phyloP scores from a whole-genome alignment of 2,888 invertebrate genomes.

The Pachymerium ferrugineum region DNA sequence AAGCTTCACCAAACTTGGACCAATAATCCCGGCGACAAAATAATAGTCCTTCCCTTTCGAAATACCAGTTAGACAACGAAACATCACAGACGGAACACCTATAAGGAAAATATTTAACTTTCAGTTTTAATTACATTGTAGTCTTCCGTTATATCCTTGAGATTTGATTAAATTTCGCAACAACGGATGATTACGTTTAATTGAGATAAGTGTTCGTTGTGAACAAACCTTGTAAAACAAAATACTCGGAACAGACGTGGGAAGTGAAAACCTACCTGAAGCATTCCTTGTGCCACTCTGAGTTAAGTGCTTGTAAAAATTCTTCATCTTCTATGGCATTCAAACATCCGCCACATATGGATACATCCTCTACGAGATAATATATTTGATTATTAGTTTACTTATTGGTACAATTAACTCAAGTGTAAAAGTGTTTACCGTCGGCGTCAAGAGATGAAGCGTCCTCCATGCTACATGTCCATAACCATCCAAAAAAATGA shows the following conservation, averaged over 20 bases:
- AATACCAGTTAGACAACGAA: slow-evolving; percentile 83
- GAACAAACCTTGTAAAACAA: neutral
- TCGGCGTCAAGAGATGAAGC: neutral
- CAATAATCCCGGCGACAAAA: slow-evolving; percentile 87
- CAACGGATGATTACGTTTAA: too few relatives aligned
- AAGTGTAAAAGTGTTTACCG: neutral
- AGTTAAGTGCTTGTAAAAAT: slow-evolving; percentile 71
- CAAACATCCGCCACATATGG: slow-evolving; percentile 65
- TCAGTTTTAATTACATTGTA: neutral
- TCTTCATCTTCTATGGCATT: slow-evolving; percentile 69
- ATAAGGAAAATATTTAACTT: slow-evolving; percentile 37
- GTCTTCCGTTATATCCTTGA: too few relatives aligned
- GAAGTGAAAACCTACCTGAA: slow-evolving; percentile 59
- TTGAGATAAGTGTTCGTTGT: neutral
- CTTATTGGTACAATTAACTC: neutral
- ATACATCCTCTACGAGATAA: slow-evolving; percentile 34
- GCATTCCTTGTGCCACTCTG: slow-evolving; percentile 85
- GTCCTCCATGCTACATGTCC: slow-evolving; percentile 15
- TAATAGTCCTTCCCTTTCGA: slow-evolving; percentile 81
- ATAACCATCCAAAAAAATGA: neutral
- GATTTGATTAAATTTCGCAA: too few relatives aligned
- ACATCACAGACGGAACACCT: slow-evolving; percentile 86
- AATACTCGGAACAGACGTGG: neutral
- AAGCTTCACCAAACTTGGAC: slow-evolving; percentile 78
- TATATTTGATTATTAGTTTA: neutral